A percentile compares a stretch with the other conserved stretches of the same genome.
These are phyloP conservation scores for Gambusia affinis DNA, from an alignment of 2,113 vertebrate genomes.

Conservation along the genomic window DNA sequence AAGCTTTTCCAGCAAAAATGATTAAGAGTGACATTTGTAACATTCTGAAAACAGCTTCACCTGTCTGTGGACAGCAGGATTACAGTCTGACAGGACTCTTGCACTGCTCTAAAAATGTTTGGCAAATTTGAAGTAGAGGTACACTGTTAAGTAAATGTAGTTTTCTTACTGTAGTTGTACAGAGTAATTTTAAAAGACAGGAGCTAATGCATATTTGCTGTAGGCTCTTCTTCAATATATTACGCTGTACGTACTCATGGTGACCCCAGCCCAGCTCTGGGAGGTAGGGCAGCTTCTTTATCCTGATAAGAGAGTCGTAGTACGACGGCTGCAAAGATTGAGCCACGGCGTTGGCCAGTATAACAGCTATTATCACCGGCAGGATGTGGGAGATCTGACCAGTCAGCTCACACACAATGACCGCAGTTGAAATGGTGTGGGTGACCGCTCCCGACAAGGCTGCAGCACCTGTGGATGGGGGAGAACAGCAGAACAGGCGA, in stretches of 20 bases:
- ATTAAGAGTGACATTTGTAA: too few relatives aligned
- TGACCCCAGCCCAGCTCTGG: slow-evolving; percentile 97
- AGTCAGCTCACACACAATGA: slow-evolving; percentile 97
- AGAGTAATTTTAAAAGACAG: too few relatives aligned
- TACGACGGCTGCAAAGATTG: slow-evolving; percentile 97
- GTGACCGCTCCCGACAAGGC: slow-evolving; percentile 95
- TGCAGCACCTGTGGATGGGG: slow-evolving; percentile 84
- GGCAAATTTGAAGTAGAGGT: too few relatives aligned
- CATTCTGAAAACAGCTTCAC: too few relatives aligned
- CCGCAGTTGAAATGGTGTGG: slow-evolving; percentile 96
- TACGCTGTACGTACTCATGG: slow-evolving; percentile 86
- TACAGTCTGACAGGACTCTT: too few relatives aligned
- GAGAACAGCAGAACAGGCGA: neutral
- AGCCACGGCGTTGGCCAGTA: slow-evolving; percentile 95
- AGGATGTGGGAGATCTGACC: slow-evolving; percentile 99
- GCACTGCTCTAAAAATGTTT: too few relatives aligned
- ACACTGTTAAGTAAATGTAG: too few relatives aligned
- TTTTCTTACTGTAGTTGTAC: too few relatives aligned
- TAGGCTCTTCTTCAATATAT: too few relatives aligned
- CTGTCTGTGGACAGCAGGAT: too few relatives aligned
- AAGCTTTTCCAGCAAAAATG: neutral
- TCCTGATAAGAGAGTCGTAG: slow-evolving; percentile 98
- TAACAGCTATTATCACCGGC: slow-evolving; percentile 97
- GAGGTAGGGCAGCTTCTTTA: slow-evolving; percentile 98
- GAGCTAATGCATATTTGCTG: too few relatives aligned